Conservation (phyloP, 2,113 vertebrate genomes). For the Hippolais icterina region DNA sequence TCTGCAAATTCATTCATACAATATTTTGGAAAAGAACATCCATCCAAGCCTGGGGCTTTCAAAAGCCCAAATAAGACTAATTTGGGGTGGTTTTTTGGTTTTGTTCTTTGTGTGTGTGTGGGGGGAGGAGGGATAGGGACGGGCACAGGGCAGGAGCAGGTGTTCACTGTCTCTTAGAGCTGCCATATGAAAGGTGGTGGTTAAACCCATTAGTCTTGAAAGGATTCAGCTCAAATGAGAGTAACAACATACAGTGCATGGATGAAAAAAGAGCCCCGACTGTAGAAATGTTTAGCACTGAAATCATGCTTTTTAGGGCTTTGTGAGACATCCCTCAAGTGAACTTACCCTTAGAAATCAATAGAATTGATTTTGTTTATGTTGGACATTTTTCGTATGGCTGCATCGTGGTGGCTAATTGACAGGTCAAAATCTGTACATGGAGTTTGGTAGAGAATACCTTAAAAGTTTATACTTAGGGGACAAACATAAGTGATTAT, state of each 20-base stretch:
- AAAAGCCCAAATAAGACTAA: background rate
- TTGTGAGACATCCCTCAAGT: background rate
- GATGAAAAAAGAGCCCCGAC: background rate
- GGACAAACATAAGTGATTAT: background rate
- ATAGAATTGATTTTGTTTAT: constrained; percentile 34
- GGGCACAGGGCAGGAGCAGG: background rate
- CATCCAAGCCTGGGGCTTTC: background rate
- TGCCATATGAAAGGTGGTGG: background rate
- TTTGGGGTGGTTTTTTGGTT: background rate
- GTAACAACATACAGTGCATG: background rate
- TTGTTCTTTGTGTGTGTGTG: background rate
- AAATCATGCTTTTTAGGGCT: background rate
- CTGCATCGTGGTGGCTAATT: background rate
- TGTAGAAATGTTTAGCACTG: background rate
- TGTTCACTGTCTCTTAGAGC: background rate
- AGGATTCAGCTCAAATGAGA: background rate
- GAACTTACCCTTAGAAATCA: constrained; percentile 13
- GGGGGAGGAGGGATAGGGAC: background rate
- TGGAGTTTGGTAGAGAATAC: background rate
- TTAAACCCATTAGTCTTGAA: background rate
- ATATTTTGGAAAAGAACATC: background rate
- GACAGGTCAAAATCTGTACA: background rate
- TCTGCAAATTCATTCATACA: background rate
- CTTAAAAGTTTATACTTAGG: background rate
- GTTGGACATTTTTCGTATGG: background rate